Conservation (phyloP, 92 coral and sea anemone species). For the Pocillopora meandrina region DNA sequence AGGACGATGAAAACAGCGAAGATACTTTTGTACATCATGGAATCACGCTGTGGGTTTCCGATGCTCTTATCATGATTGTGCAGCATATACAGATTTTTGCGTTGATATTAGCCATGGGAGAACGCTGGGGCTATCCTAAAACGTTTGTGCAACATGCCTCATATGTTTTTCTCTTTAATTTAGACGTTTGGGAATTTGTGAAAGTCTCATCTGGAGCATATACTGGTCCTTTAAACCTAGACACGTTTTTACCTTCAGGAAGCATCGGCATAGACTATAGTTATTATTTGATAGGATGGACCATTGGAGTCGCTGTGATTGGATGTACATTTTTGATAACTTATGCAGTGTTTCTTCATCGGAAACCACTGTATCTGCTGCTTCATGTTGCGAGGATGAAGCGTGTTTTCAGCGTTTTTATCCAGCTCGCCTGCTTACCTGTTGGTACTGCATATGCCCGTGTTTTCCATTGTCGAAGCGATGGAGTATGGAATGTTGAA, state of each 20-base stretch:
- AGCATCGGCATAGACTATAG: slow-evolving; percentile 75
- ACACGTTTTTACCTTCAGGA: slow-evolving; percentile 68
- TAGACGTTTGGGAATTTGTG: slow-evolving; percentile 95
- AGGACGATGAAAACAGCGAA: slow-evolving; percentile 71
- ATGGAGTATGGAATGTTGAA: slow-evolving; percentile 84
- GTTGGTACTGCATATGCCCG: slow-evolving; percentile 85
- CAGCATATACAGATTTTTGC: slow-evolving; percentile 98
- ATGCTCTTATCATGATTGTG: slow-evolving; percentile 86
- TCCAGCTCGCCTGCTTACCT: slow-evolving; percentile 85
- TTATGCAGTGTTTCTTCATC: slow-evolving; percentile 66
- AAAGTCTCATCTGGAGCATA: slow-evolving; percentile 75
- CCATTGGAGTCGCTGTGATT: slow-evolving; percentile 51
- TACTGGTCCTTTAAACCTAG: slow-evolving; percentile 67
- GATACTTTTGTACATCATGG: slow-evolving; percentile 92
- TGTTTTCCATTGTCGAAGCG: slow-evolving; percentile 86
- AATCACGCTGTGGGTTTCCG: slow-evolving; percentile 97
- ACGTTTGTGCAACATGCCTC: slow-evolving; percentile 75
- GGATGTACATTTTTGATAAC: slow-evolving; percentile 74
- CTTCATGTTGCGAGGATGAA: slow-evolving; percentile 93
- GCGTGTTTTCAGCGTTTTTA: slow-evolving; percentile 80
- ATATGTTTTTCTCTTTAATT: slow-evolving; percentile 74
- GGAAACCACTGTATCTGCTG: slow-evolving; percentile 87
- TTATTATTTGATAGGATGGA: slow-evolving; percentile 89
- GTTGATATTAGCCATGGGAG: slow-evolving; percentile 83
- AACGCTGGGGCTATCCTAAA: slow-evolving; percentile 96